Conservation (phyloP, 1,140 invertebrate genomes). For the Artemia franciscana region DNA sequence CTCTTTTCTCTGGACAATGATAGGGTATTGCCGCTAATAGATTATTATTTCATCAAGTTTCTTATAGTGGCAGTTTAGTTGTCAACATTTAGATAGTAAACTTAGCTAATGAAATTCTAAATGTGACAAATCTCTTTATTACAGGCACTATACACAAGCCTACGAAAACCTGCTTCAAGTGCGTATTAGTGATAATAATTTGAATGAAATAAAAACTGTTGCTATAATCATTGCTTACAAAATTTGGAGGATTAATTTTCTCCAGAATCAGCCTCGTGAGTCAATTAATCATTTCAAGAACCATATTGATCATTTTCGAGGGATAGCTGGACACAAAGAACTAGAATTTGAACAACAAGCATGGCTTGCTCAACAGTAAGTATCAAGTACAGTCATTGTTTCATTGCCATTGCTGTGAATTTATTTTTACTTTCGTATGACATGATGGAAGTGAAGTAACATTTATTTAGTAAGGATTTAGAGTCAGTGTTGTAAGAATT, state of each 20-base stretch:
- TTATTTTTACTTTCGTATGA: constrained; percentile 11
- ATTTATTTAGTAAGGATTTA: too few species aligned
- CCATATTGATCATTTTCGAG: constrained; percentile 70
- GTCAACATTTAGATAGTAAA: too few species aligned
- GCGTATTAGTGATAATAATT: constrained; percentile 63
- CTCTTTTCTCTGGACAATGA: too few species aligned
- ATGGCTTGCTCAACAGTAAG: constrained; percentile 86
- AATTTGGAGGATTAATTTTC: constrained; percentile 68
- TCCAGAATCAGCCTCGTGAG: constrained; percentile 65
- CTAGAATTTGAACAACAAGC: constrained; percentile 82
- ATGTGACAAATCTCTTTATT: constrained; percentile 16
- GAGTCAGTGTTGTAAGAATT: too few species aligned
- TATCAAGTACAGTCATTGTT: constrained; percentile 8
- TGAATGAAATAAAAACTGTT: constrained; percentile 78
- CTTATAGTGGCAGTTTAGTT: too few species aligned
- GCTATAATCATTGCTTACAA: constrained; percentile 90
- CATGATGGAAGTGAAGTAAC: too few species aligned
- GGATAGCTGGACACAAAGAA: constrained; percentile 45
- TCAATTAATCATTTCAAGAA: constrained; percentile 76
- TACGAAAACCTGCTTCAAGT: constrained; percentile 72
- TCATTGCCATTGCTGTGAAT: too few species aligned
- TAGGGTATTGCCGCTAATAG: too few species aligned
- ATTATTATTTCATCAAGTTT: too few species aligned
- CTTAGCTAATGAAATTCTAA: too few species aligned
- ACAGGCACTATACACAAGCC: constrained; percentile 72